These are phyloP conservation scores for Clunio marinus DNA, from an alignment of 2,888 invertebrate genomes.

Conservation along the genomic window DNA sequence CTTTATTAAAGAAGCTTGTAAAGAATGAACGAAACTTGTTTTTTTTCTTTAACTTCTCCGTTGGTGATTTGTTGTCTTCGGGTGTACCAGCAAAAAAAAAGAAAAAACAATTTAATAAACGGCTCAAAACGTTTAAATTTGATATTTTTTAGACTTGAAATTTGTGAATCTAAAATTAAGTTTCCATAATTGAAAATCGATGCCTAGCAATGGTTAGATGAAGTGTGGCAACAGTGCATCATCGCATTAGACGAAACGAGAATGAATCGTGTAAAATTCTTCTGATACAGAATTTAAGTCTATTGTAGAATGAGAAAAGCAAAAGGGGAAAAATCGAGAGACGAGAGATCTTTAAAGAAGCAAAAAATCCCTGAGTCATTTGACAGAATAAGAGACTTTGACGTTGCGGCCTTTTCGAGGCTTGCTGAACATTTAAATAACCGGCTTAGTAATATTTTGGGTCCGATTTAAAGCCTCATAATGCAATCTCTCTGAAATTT, in stretches of 20 bases:
- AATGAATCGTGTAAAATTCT: slow-evolving; percentile 3
- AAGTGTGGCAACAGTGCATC: slow-evolving; percentile 5
- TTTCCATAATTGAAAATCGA: slow-evolving; percentile 21
- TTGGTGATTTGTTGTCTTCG: not conserved
- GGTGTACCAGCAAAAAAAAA: not conserved
- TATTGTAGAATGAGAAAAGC: not conserved
- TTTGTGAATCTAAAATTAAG: not conserved
- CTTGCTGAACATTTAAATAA: slow-evolving; percentile 32
- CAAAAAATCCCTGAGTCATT: slow-evolving; percentile 18
- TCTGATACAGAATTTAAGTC: not conserved
- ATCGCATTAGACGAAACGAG: not conserved
- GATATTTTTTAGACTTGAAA: not conserved
- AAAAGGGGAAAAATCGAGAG: too few species aligned
- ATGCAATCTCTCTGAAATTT: slow-evolving; percentile 33
- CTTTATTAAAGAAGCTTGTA: slow-evolving; percentile 2
- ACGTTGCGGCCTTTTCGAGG: not conserved
- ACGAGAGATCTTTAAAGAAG: slow-evolving; percentile 30
- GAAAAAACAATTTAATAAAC: not conserved
- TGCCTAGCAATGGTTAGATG: not conserved
- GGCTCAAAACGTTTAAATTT: not conserved
- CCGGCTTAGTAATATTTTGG: slow-evolving; percentile 37
- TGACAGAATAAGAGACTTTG: slow-evolving; percentile 14
- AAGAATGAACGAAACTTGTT: slow-evolving; percentile 4
- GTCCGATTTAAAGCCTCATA: slow-evolving; percentile 37
- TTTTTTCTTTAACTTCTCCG: not conserved